Base-by-base conservation (phyloP, 1,140 invertebrate genomes). In the Drosophila persimilis region DNA sequence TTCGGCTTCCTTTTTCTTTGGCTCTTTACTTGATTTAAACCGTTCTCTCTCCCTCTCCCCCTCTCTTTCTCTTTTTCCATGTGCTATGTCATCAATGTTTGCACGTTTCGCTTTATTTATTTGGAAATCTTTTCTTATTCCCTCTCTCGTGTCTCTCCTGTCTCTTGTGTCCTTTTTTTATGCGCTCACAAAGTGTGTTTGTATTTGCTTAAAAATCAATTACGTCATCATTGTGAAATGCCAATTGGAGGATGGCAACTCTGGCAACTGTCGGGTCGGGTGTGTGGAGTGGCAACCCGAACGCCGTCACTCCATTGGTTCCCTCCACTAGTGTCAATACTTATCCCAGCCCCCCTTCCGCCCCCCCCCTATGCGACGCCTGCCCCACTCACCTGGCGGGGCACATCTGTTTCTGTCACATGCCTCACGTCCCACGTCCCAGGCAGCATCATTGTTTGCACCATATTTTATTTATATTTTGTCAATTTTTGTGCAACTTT, bases 181-280 rank as follows among this genome's bases (percentile, higher is more conserved):
- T 58, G 50, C 29, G 44, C 60, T 66, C 66, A 61, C 63, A 79
- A 85, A 80, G 64, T 77, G 75, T 88, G 73, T 88, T 88, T 88
- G 75, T 88, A 83, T 88, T 88, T 88, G 79, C 83, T 89, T 88
- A 88, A 88, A 88, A 88, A 88, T 88, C 83, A 88, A 88, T 88
- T 88, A 88, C 79, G 84, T 88, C 83, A 88, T 88, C 84, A 88
- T 88, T 88, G 83, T 88, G 63, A 89, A 79, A 79, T 79, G 83
- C 57, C 83, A 88, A 89, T 88, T 83, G 83, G 45, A 5, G 11
- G 3, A 39, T 53, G 45, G 63, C 62, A 63, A 57, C 53, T 48
- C 51, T 45, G 59, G n/a, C 41, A 60, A 70, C 31, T 59, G 26
- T 43, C 44, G 35, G 20, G 24, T 29, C 26, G 20, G 20, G 20